Base-by-base conservation (phyloP, 2,113 vertebrate species). In the Sander lucioperca region DNA sequence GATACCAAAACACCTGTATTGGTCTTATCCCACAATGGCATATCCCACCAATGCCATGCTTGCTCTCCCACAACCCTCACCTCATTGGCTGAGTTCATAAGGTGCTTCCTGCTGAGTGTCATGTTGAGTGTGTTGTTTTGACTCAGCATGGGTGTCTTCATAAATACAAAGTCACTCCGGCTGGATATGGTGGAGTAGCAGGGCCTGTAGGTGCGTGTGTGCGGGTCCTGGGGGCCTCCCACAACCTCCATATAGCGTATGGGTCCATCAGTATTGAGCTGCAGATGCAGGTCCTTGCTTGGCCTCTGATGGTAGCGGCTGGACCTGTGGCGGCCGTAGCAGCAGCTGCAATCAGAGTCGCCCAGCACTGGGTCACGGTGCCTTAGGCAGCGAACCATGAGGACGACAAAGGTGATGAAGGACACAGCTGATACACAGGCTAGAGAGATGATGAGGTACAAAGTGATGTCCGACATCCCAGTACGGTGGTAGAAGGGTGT, bases 231-330 rank as follows among this genome's bases (percentile, higher is more conserved):
- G 72, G 95, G 86, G 0, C 94, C 96, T 58, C 96, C 96, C 75
- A 96, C 96, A 74, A 97, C 97, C 1, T 97, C 97, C 96, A 97
- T 96, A 84, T 97, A 98, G 83, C 96, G 96, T 89, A 97, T 97
- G 78, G 97, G 96, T 88, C 96, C 96, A 79, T 97, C 96, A 15
- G 96, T 95, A 91, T 97, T 97, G 78, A 96, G 96, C 90, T 97
- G 96, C 86, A 96, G 94, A 25, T 91, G 95, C 69, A 97, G 96
- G 93, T 96, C 96, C 77, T 96, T 96, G 80, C 95, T 39, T 0
- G 96, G 86, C 83, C 95, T 94, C 84, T 96, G 96, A 82, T 96
- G 95, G 78, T 95, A 95, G 72, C 94, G 94, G 30, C 93, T 88
- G 57, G 94, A 92, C 71, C 96, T 95, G 76, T 90, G 91, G 73